Evolutionary conservation across 2,113 vertebrate genomes (phyloP), one percentile per base, ranked within the genome.

Genomic region (Butorides virescens): DNA sequence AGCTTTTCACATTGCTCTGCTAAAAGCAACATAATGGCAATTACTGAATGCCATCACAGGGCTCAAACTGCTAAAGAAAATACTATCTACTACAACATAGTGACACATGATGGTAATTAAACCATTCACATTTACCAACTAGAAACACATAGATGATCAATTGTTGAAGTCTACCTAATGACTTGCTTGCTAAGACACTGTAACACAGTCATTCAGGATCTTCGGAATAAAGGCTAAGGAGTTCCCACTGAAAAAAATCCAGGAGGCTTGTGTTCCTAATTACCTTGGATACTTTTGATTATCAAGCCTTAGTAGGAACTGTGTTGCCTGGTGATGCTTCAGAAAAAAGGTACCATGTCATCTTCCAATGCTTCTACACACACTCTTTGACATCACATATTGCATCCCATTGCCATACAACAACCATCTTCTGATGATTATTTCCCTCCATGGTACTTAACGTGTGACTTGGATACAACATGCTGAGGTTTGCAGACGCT

Each of bases 371-470:
- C 23, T 86, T n/a, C 46, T 47, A 25, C 53, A 27, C 15, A 9
- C 0, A 0, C 5, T 63, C 10, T 68, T 53, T 27, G 16, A 67
- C 52, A 32, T 15, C 39, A 34, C 0, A 1, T 20, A 27, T 21
- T 46, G 23, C 22, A 34, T 42, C 19, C 37, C n/a, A 11, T 3
- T 17, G 37, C 49, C 2, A 4, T 2, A 16, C 44, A 53, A 13
- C 1, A 20, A 13, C 36, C 63, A 27, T 3, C 23, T 63, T 29
- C 44, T 11, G 66, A 49, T 1, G 15, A 15, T 5, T 65, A 25
- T 20, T 50, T 46, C 8, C 15, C 37, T 65, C 59, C 37, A 9
- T 5, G 14, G 18, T 34, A 7, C 9, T 46, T 19, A 70, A 3
- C 7, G 7, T 4, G 5, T 5, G 10, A 49, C 55, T 36, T 15